Percentiles rank a stretch among this genome's conserved stretches.
phyloP scores from a whole-genome alignment of 1,140 invertebrate species.

The Drepana arcuata region DNA sequence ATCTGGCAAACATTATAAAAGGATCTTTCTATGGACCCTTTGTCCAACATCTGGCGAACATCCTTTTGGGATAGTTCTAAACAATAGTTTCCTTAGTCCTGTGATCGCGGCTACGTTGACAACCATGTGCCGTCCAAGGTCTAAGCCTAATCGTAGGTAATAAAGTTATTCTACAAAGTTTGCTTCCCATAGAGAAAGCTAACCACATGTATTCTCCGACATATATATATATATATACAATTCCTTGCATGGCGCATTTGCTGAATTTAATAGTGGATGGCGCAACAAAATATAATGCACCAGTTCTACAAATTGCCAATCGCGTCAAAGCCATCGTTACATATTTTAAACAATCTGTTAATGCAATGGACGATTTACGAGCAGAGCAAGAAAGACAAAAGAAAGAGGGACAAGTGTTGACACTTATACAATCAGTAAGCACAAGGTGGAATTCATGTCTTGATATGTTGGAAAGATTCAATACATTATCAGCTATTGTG shows the following conservation, averaged over 20 bases:
- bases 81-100: too few species aligned
- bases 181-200: too few species aligned
- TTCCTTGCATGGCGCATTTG: constrained; percentile 38
- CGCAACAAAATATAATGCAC: constrained; percentile 14
- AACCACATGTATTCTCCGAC: too few species aligned
- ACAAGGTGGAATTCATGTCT: constrained; percentile 26
- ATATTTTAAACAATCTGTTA: constrained; percentile 22
- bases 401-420: constrained; percentile 24
- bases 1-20: too few species aligned
- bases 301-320: constrained; percentile 14
- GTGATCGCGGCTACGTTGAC: too few species aligned
- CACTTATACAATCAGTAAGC: constrained; percentile 25
- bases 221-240: too few species aligned
- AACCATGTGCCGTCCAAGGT: too few species aligned
- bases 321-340: constrained; percentile 22
- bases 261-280: constrained; percentile 34
- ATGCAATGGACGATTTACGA: constrained; percentile 21
- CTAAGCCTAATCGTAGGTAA: too few species aligned
- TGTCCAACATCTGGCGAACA: too few species aligned
- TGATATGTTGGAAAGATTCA: constrained; percentile 21
- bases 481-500: constrained; percentile 22
- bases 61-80: too few species aligned
- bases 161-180: too few species aligned
- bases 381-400: constrained; percentile 19
- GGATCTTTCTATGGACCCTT: too few species aligned